Evolutionary conservation across 2,797 vertebrate species (phyloP).

Genomic region (Hipposideros larvatus): DNA sequence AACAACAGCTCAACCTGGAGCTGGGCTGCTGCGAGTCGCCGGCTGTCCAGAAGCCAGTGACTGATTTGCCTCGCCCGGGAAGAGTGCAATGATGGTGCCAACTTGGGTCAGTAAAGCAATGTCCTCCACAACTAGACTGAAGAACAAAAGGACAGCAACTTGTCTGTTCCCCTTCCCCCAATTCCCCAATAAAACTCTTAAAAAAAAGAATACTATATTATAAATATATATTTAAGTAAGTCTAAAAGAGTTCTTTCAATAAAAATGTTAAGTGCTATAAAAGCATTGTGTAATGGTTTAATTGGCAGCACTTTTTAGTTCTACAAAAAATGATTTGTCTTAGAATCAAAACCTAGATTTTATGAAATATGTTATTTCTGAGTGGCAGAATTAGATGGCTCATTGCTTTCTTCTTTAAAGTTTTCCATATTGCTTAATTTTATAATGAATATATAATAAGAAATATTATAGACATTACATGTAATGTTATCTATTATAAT

Average conservation of each 20-base stretch:
- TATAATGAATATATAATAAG: not conserved
- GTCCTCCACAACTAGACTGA: too few relatives aligned
- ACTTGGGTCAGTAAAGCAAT: too few relatives aligned
- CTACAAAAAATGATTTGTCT: not conserved
- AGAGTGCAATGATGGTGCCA: too few relatives aligned
- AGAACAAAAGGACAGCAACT: too few relatives aligned
- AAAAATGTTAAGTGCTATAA: slow-evolving; percentile 32
- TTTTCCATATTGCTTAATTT: slow-evolving; percentile 29
- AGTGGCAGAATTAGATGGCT: not conserved
- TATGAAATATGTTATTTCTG: slow-evolving; percentile 40
- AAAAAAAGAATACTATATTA: not conserved
- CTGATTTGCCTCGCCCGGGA: too few relatives aligned
- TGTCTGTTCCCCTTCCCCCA: too few relatives aligned
- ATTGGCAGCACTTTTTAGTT: not conserved
- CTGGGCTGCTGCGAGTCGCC: too few relatives aligned
- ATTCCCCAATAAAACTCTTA: too few relatives aligned
- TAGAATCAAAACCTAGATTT: slow-evolving; percentile 46
- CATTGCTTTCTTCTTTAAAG: slow-evolving; percentile 1
- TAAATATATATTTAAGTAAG: not conserved
- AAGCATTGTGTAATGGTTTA: not conserved
- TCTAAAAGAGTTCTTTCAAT: not conserved
- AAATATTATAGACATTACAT: not conserved
- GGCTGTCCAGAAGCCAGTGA: too few relatives aligned
- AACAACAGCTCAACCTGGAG: too few relatives aligned
- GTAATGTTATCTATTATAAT: not conserved